Evolutionary conservation across 2,888 invertebrate genomes (phyloP).

Genomic region (Dysmachus trigonus): DNA sequence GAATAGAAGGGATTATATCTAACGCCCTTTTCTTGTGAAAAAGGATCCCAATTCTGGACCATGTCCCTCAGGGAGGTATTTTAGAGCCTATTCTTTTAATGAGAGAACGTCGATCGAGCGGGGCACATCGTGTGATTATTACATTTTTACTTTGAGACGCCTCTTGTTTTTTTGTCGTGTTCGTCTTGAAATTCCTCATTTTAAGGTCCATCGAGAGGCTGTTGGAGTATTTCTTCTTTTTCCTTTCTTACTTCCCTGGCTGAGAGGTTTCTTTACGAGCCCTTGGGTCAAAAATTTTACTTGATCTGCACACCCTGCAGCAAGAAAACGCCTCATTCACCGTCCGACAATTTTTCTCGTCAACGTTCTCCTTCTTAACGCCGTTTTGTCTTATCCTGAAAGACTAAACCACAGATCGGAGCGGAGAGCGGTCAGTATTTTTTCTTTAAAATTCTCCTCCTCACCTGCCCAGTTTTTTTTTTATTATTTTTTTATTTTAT

Average conservation of each 20-base stretch:
- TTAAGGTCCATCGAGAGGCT: background rate
- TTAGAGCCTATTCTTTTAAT: background rate
- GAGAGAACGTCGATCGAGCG: background rate
- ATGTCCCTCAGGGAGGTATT: background rate
- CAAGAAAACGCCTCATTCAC: background rate
- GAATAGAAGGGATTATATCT: background rate
- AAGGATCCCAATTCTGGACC: background rate
- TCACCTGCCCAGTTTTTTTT: background rate
- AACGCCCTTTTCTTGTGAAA: background rate
- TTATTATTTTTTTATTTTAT: background rate
- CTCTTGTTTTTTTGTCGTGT: background rate
- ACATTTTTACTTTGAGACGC: background rate
- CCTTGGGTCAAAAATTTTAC: background rate
- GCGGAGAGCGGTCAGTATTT: background rate
- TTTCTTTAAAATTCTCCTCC: background rate
- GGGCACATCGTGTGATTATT: background rate
- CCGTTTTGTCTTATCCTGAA: conserved; percentile 32
- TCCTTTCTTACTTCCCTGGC: background rate
- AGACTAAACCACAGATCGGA: conserved; percentile 8
- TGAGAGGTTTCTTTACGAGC: background rate
- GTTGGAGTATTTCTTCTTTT: background rate
- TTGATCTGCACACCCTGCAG: background rate
- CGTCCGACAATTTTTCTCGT: conserved; percentile 2
- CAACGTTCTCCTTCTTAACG: background rate
- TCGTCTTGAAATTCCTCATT: background rate